Evolutionary conservation across 2,113 vertebrate genomes (phyloP).

Genomic region (Holacanthus passer): DNA sequence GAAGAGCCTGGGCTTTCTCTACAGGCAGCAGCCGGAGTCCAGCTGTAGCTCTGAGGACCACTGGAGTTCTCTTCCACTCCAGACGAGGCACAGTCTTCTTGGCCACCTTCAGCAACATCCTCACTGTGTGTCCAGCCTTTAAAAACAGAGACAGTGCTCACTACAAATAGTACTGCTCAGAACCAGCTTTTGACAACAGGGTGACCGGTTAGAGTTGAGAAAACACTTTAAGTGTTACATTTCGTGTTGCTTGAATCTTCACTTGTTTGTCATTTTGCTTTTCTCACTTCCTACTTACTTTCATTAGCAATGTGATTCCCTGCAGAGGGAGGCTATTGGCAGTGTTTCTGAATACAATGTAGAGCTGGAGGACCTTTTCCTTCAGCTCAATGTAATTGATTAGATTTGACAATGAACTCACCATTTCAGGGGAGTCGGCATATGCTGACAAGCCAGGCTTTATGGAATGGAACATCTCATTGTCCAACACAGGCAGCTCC

Average conservation of each 20-base stretch:
- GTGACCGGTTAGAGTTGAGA: constrained; percentile 22
- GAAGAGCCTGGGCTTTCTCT: constrained; percentile 90
- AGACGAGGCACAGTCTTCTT: constrained; percentile 88
- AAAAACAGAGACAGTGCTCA: constrained; percentile 2
- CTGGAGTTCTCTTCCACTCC: constrained; percentile 92
- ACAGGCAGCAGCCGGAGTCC: constrained; percentile 90
- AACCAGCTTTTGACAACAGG: background rate
- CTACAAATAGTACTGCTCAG: background rate
- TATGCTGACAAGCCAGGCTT: constrained; percentile 97
- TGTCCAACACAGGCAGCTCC: constrained; percentile 90
- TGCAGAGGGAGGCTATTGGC: constrained; percentile 3
- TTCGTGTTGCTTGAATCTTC: background rate
- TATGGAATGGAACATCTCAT: constrained; percentile 94
- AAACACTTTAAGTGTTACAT: constrained; percentile 16
- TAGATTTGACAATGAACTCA: constrained; percentile 76
- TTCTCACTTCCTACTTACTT: constrained; percentile 42
- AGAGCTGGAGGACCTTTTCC: constrained; percentile 18
- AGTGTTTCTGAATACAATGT: constrained; percentile 9
- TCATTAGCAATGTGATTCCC: constrained; percentile 29
- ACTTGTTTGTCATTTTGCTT: constrained; percentile 36
- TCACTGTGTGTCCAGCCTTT: constrained; percentile 90
- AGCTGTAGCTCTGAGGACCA: constrained; percentile 94
- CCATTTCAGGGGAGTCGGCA: constrained; percentile 91
- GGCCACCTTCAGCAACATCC: constrained; percentile 88
- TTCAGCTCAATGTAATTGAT: constrained; percentile 45